A percentile compares a stretch with the other conserved stretches of the same genome.
phyloP scores from a whole-genome alignment of 1,140 invertebrate genomes.

The Pararge aegeria region DNA sequence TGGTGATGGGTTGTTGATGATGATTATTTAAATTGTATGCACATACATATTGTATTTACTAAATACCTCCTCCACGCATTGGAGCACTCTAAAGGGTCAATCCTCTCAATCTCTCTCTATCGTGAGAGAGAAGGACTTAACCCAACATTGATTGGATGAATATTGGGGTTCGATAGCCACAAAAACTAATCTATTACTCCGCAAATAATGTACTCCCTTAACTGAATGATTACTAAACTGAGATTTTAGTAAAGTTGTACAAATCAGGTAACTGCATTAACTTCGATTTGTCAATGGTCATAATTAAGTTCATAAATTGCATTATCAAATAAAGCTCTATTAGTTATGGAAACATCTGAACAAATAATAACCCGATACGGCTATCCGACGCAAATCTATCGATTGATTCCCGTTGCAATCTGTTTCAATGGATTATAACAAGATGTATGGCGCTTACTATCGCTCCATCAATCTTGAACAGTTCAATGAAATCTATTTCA shows the following conservation, averaged over 20 bases:
- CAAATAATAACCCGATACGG: slow-evolving; percentile 14
- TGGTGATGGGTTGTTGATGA: too few relatives aligned
- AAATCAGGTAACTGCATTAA: not conserved
- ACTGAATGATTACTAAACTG: too few relatives aligned
- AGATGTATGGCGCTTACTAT: slow-evolving; percentile 16
- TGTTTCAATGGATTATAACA: slow-evolving; percentile 20
- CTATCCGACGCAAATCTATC: slow-evolving; percentile 15
- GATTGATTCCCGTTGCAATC: slow-evolving; percentile 17
- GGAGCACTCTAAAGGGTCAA: too few relatives aligned
- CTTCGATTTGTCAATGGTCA: not conserved
- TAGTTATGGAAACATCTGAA: not conserved
- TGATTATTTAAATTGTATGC: too few relatives aligned
- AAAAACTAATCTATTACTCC: too few relatives aligned
- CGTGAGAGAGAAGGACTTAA: too few relatives aligned
- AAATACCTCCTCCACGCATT: too few relatives aligned
- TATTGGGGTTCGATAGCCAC: too few relatives aligned
- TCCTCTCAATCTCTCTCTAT: too few relatives aligned
- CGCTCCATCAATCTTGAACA: slow-evolving; percentile 16
- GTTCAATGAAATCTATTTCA: slow-evolving; percentile 15
- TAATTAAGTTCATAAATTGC: slow-evolving; percentile 5
- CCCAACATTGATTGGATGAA: too few relatives aligned
- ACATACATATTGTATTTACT: too few relatives aligned
- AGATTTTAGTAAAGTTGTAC: not conserved
- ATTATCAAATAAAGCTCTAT: slow-evolving; percentile 2
- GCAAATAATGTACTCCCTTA: too few relatives aligned